Evolutionary conservation across 2,888 invertebrate species (phyloP), one percentile per base, ranked within the genome.

Genomic region (Heliconius aoede): DNA sequence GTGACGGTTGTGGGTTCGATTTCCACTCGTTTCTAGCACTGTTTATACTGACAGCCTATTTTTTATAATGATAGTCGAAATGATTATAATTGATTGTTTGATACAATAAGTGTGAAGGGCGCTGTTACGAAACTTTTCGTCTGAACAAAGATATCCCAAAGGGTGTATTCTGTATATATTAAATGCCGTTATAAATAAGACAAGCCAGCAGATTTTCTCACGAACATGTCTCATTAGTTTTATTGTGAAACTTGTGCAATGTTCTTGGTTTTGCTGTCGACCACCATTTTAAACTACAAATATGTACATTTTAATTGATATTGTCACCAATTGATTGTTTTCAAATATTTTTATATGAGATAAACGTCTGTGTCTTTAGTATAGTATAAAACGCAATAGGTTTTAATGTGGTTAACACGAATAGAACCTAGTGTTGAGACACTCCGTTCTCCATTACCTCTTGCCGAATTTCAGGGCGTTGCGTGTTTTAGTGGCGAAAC

Each of bases 111-210:
- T 64, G n/a, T n/a, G 5, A 32, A 36, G 21, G 21, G 15, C n/a
- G 21, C 32, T 32, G 0, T n/a, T 32, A 36, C 21, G n/a, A 24
- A 36, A 30, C 13, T 4, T n/a, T 68, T 18, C 26, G 11, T 15
- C 40, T 24, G 21, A 40, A 4, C 40, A 26, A 40, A 67, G 4
- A 46, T 8, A 58, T 51, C 61, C 74, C 61, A 69, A 21, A 69
- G 62, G 69, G 26, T 62, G 26, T 69, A 68, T 24, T n/a, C 55
- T n/a, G 55, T n/a, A 21, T 55, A 73, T 9, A 68, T 68, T 51
- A 46, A 28, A 62, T 36, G 28, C 24, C 46, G 68, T 61, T 15
- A 74, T 74, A 61, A 74, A 71, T 58, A 64, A 71, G 4, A 51
- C 68, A 46, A 58, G 58, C 40, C 26, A 40, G 62, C 67, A 67